phyloP scores from a whole-genome alignment of 2,888 invertebrate species.

The Pardosa pseudoannulata region DNA sequence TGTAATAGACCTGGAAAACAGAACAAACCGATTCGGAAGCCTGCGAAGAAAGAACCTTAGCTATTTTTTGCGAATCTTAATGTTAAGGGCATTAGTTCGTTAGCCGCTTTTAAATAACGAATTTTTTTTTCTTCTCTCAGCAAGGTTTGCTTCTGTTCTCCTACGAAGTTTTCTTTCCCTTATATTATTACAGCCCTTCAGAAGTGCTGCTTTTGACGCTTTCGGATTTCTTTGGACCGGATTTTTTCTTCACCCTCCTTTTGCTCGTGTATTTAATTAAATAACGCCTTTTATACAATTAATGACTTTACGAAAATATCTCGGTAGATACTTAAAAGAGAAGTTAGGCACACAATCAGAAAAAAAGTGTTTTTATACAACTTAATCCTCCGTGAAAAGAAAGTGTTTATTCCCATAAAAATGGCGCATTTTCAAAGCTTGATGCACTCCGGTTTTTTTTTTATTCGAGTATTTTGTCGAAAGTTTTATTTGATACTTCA shows the following conservation, averaged over 20 bases:
- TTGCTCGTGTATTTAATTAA: slow-evolving; percentile 61
- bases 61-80: slow-evolving; percentile 2
- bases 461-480: slow-evolving; percentile 38
- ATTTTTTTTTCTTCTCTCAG: no score
- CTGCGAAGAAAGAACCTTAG: background rate
- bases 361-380: slow-evolving; percentile 67
- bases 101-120: slow-evolving; percentile 48
- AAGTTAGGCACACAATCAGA: slow-evolving; percentile 29
- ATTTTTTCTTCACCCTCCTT: slow-evolving; percentile 27
- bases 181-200: slow-evolving; percentile 52
- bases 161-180: slow-evolving; percentile 49
- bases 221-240: slow-evolving; percentile 62
- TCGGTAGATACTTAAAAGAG: slow-evolving; percentile 60
- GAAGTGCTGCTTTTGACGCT: slow-evolving; percentile 71
- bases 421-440: slow-evolving; percentile 46
- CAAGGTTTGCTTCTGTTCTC: background rate
- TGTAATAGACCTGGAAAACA: slow-evolving; percentile 21
- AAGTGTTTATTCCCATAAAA: slow-evolving; percentile 68
- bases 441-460: slow-evolving; percentile 16
- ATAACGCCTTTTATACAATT: slow-evolving; percentile 71
- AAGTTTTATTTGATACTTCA: slow-evolving; percentile 69
- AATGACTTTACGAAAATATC: slow-evolving; percentile 70
- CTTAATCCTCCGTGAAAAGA: slow-evolving; percentile 70
- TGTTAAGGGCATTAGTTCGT: slow-evolving; percentile 49
- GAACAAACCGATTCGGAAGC: background rate